Evolutionary conservation across 2,797 vertebrate species (phyloP), one percentile per base, ranked within the genome.

Genomic region (Sebastes ruberrimus): DNA sequence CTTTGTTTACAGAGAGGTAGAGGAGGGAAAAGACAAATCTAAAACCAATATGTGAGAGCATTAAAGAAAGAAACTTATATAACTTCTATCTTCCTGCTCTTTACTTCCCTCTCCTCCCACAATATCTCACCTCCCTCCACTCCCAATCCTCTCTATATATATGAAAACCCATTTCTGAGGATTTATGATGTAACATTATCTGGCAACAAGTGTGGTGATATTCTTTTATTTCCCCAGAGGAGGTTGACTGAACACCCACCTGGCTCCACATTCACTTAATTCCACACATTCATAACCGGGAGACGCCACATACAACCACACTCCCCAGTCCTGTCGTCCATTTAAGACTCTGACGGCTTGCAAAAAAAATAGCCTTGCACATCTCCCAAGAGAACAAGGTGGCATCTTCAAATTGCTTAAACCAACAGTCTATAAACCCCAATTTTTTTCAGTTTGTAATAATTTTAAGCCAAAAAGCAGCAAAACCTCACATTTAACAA

Each of bases 1-100:
- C 80, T 84, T 67, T 82, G 74, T 86, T 86, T 84, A 80, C 63
- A 61, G 61, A 81, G 66, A 61, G 56, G 30, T 66, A 81, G 68
- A 68, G 22, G 46, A 52, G 60, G 76, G 70, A 68, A 68, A 74
- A 38, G 53, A 77, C 27, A 5, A 69, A 77, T 76, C 60, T 46
- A 9, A 81, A 73, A 27, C 27, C 63, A 76, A 78, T 80, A 80
- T 74, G 32, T 30, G 62, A 55, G 10, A 59, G 52, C 27, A 35
- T 72, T 63, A 57, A 75, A 67, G 27, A n/a, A 28, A 22, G 28
- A 64, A 16, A 35, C 18, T 33, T 53, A 13, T 6, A 9, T 2
- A 38, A 23, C 4, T 60, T 69, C 16, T 18, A 4, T 61, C 57
- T 55, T 30, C 13, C 14, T 25, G 5, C 5, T 35, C 9, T 68